Evolutionary conservation across 2,113 vertebrate genomes (phyloP), one percentile per base, ranked within the genome.

Genomic region (Calypte anna): DNA sequence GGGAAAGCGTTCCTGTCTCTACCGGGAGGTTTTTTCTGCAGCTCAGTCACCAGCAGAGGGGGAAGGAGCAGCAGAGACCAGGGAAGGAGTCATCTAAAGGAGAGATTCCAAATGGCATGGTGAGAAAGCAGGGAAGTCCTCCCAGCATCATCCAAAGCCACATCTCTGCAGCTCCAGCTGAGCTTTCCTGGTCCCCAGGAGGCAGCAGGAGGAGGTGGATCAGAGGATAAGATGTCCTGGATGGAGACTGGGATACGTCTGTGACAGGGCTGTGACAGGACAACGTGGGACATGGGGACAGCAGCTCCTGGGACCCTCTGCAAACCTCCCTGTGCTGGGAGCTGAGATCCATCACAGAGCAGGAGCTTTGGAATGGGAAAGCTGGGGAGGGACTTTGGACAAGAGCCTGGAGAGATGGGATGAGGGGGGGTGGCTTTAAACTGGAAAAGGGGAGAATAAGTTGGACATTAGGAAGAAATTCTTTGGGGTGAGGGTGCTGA

Each of bases 121-220:
- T 14, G 40, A 23, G 33, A 54, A 61, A 11, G 7, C 25, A 23
- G n/a, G 21, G 4, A 12, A 40, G 5, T 8, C 44, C 36, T 48
- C 27, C 33, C 6, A 19, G 50, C 21, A n/a, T 84, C 24, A 6
- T 5, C 77, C 64, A 4, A 27, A 61, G 9, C 2, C 9, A 3
- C 0, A 0, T 5, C 15, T 4, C 3, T 12, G 43, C 43, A 21
- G 3, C 8, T 31, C 25, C 13, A n/a, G 20, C 48, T 33, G 61
- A 54, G 57, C 23, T n/a, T 55, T 25, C 44, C 72, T 28, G 28
- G 30, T 44, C 46, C 55, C 15, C 18, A 7, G 50, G 15, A 33
- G 20, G 33, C 16, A 30, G 59, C 4, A 21, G 5, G 17, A 38
- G 8, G n/a, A 36, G 51, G 6, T 20, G 43, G 61, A 22, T 4